Evolutionary conservation across 1,140 invertebrate genomes (phyloP).

Genomic region (Maniola jurtina): DNA sequence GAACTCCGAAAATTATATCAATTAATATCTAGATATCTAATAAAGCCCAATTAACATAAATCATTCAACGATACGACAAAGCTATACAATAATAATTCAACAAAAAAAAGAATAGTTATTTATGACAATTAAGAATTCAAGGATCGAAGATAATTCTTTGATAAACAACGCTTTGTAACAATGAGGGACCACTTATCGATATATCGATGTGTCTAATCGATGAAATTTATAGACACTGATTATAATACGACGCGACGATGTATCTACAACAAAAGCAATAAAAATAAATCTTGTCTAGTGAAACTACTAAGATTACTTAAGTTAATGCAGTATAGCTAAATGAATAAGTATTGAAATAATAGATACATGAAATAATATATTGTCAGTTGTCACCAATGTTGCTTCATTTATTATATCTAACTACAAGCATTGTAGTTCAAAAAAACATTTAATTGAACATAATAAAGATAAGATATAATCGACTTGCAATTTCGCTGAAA

Average conservation of each 20-base stretch:
- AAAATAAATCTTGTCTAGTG: slow-evolving; percentile 13
- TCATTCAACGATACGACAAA: slow-evolving; percentile 2
- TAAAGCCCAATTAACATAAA: background rate
- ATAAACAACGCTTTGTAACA: slow-evolving; percentile 27
- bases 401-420: too few species aligned
- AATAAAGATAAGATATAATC: too few species aligned
- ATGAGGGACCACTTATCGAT: slow-evolving; percentile 8
- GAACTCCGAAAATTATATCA: background rate
- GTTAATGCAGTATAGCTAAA: background rate
- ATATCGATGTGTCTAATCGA: slow-evolving; percentile 13
- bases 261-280: background rate
- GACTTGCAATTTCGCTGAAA: too few species aligned
- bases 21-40: background rate
- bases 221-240: slow-evolving; percentile 22
- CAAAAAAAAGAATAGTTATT: slow-evolving; percentile 7
- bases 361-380: background rate
- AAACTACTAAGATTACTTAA: background rate
- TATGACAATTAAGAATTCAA: slow-evolving; percentile 31
- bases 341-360: background rate
- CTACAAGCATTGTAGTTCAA: too few species aligned
- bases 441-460: too few species aligned
- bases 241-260: slow-evolving; percentile 1
- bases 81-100: background rate
- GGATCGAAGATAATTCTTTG: slow-evolving; percentile 29
- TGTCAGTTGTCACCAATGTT: background rate